These are phyloP conservation scores for Diplosoma virens DNA, from an alignment of 23 tunicate genomes.

Conservation along the genomic window DNA sequence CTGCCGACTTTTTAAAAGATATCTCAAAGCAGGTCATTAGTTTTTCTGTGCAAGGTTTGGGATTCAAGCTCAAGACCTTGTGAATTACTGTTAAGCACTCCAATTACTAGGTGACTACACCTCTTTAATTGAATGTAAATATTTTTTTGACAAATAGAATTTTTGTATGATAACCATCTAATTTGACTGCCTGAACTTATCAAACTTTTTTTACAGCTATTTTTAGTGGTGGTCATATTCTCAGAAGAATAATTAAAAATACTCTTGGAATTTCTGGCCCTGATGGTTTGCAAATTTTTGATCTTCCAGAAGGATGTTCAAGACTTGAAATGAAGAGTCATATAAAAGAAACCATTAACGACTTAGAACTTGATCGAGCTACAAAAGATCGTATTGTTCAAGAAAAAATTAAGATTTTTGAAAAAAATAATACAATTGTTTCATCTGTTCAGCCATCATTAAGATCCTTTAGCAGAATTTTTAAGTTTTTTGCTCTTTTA, in stretches of 20 bases:
- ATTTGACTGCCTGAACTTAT: no score
- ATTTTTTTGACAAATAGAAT: no score
- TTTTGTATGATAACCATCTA: no score
- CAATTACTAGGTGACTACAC: no score
- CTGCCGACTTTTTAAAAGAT: no score
- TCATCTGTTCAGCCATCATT: conserved; percentile 39
- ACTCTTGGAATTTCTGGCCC: conserved; percentile 46
- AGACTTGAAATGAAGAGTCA: conserved; percentile 41
- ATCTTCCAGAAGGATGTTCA: conserved; percentile 14
- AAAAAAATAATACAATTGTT: conserved; percentile 48
- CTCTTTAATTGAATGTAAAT: no score
- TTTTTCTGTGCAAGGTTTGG: no score
- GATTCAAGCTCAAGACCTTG: no score
- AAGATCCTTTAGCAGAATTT: conserved; percentile 33
- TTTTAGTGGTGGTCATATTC: conserved; percentile 60
- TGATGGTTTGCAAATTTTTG: conserved; percentile 39
- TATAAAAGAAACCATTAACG: conserved; percentile 50
- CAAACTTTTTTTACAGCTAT: conserved; percentile 51
- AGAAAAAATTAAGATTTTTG: conserved; percentile 61
- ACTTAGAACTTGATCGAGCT: conserved; percentile 25
- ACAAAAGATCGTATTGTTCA: conserved; percentile 57
- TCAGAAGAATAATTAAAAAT: conserved; percentile 29
- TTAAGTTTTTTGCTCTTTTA: conserved; percentile 10
- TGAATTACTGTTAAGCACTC: no score
- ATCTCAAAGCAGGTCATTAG: no score